phyloP scores from a whole-genome alignment of 2,797 vertebrate genomes.

The Geotria australis region DNA sequence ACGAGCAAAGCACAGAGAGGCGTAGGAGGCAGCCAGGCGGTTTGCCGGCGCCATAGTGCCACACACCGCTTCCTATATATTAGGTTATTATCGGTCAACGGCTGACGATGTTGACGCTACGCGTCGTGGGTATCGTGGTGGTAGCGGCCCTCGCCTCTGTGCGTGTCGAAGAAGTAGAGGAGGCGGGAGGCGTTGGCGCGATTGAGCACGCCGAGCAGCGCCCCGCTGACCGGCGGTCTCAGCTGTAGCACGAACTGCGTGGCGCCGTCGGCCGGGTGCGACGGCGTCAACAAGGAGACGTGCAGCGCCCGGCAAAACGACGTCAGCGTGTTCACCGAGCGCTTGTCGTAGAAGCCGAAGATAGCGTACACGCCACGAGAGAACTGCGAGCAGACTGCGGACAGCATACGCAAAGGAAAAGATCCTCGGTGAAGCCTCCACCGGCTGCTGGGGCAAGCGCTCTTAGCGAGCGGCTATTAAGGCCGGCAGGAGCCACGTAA shows the following conservation, averaged over 20 bases:
- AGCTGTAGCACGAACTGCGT: background rate
- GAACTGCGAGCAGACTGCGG: conserved; percentile 89
- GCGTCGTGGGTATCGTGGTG: no score
- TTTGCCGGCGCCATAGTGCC: no score
- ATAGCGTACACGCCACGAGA: conserved; percentile 94
- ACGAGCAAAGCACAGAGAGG: no score
- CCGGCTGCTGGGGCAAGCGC: no score
- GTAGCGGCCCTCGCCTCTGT: background rate
- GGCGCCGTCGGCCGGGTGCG: background rate
- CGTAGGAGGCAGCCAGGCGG: no score
- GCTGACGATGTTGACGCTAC: no score
- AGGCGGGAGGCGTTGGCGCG: background rate
- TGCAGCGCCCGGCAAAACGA: conserved; percentile 96
- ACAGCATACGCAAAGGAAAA: conserved; percentile 6
- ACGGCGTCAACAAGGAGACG: conserved; percentile 81
- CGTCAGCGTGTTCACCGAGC: conserved; percentile 91
- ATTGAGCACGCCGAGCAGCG: background rate
- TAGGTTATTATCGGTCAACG: no score
- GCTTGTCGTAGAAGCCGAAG: conserved; percentile 95
- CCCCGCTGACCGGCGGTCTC: background rate
- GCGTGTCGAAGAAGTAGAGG: background rate
- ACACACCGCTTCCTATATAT: no score
- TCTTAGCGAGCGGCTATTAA: no score
- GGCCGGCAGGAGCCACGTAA: no score
- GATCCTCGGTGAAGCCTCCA: no score